Base-by-base conservation (phyloP, 2,797 vertebrate genomes). In the Toxotes lorentzi region DNA sequence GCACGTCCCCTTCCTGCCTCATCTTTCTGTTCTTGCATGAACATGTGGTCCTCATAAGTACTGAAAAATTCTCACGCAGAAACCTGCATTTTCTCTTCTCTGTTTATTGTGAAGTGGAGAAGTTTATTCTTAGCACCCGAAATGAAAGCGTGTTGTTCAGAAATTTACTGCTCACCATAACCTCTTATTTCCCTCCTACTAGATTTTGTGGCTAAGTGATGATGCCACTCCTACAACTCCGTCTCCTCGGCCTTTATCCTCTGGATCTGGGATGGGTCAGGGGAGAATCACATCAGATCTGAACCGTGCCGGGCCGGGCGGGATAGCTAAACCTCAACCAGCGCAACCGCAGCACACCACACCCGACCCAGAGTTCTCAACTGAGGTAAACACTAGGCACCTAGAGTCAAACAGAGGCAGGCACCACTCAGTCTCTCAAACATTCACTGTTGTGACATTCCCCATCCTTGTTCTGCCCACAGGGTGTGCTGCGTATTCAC, bases 401-500 rank as follows among this genome's bases (percentile, higher is more conserved):
- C 5, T 13, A 30, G 3, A 66, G 16, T 11, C 7, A n/a, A 62
- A 68, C 27, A 38, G 14, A 27, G 45, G 34, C 23, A 53, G 40
- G 17, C 8, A 21, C 23, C 4, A 5, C 40, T 38, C 11, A 53
- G 27, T 32, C 38, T 61, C 4, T 30, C 21, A 27, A 1, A 59
- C 53, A 35, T 34, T 50, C 17, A 13, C 40, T 27, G 8, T 4
- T 4, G 6, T 32, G 74, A 40, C 32, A 48, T 5, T 23, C 7
- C 12, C n/a, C 57, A 40, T 68, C 6, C 48, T 80, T 51, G 12
- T 16, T 72, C 12, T 78, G 17, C 41, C 67, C 84, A 61, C 91
- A 99, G 97, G 96, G 94, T 14, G 96, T 98, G 56, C 91, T 99
- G 86, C 96, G 97, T 63, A 96, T 98, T 75, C 96, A 97, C 13